These are phyloP conservation scores for Papio anubis DNA, from an alignment of 2,113 vertebrate species.

Conservation along the genomic window DNA sequence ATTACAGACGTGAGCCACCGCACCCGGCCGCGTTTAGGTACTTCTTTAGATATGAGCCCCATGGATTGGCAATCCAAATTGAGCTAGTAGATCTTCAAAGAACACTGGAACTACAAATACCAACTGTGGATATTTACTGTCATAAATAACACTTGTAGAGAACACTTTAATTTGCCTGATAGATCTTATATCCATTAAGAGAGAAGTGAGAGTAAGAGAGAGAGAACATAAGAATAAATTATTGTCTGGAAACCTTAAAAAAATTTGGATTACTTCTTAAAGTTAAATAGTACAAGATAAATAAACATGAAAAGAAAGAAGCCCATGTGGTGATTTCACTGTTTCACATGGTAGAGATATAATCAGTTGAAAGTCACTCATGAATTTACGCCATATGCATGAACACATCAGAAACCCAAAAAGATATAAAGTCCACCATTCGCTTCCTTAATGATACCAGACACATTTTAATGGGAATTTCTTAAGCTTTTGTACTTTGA, in stretches of 20 bases:
- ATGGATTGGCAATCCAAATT: not conserved
- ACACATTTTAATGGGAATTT: constrained; percentile 57
- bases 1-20: no score
- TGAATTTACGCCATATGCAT: constrained; percentile 31
- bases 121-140: not conserved
- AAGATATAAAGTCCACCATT: constrained; percentile 33
- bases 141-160: not conserved
- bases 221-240: not conserved
- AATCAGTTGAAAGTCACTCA: constrained; percentile 29
- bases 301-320: not conserved
- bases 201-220: not conserved
- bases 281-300: constrained; percentile 12
- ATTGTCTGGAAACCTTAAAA: not conserved
- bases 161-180: constrained; percentile 12
- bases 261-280: constrained; percentile 40
- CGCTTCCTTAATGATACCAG: constrained; percentile 9
- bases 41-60: not conserved
- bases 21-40: not conserved
- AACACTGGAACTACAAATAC: not conserved
- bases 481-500: constrained; percentile 71
- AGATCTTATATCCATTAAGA: not conserved
- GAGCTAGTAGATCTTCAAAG: not conserved
- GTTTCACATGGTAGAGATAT: constrained; percentile 12
- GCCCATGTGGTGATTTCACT: not conserved
- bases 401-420: constrained; percentile 10